Conservation (phyloP, 1,140 invertebrate species). For the Onthophagus taurus region DNA sequence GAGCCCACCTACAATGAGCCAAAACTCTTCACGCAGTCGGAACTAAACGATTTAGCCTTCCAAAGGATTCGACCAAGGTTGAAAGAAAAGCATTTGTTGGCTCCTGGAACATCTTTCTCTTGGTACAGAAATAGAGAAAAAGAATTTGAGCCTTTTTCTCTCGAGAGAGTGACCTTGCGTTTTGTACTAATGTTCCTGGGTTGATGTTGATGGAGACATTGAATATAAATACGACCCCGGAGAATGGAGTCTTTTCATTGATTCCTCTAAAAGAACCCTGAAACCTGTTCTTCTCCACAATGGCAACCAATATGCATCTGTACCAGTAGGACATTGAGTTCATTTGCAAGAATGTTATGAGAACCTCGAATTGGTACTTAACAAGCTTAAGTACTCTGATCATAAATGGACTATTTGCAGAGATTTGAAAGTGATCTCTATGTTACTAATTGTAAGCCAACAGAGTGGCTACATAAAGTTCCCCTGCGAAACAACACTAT, state of each 20-base stretch:
- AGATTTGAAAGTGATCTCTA: no score
- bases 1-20: no score
- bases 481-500: no score
- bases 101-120: not conserved
- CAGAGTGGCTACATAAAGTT: no score
- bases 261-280: slow-evolving; percentile 3
- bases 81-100: slow-evolving; percentile 3
- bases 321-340: not conserved
- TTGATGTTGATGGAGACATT: slow-evolving; percentile 5
- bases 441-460: no score
- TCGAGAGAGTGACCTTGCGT: slow-evolving; percentile 1
- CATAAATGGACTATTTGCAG: slow-evolving; percentile 2
- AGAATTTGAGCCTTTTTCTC: not conserved
- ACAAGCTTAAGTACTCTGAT: slow-evolving; percentile 1
- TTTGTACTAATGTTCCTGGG: slow-evolving; percentile 3
- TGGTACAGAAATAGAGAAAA: not conserved
- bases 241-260: not conserved
- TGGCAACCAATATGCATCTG: slow-evolving; percentile 3
- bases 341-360: slow-evolving; percentile 1
- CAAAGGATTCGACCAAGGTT: slow-evolving; percentile 1
- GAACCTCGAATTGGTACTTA: slow-evolving; percentile 2
- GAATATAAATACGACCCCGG: not conserved
- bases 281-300: slow-evolving; percentile 4
- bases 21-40: no score
- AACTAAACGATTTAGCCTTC: no score